Percentiles rank a stretch among this genome's conserved stretches.
phyloP scores from a whole-genome alignment of 2,797 vertebrate genomes.

The Mus spretus region DNA sequence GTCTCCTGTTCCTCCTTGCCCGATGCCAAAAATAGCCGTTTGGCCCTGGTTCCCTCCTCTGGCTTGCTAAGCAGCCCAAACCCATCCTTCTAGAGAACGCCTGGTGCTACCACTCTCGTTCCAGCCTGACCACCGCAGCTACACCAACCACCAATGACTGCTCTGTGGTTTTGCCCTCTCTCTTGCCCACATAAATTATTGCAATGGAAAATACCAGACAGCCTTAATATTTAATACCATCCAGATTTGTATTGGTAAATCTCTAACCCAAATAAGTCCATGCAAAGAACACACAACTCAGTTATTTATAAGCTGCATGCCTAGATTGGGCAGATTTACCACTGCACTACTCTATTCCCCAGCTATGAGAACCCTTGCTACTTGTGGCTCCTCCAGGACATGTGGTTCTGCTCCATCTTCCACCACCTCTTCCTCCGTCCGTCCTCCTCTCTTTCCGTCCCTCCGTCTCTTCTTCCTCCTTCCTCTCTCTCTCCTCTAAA shows the following conservation, averaged over 20 bases:
- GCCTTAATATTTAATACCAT: background rate
- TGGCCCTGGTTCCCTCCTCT: background rate
- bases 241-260: background rate
- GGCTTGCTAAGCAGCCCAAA: background rate
- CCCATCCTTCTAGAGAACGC: background rate
- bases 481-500: background rate
- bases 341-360: background rate
- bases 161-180: background rate
- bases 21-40: background rate
- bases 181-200: background rate
- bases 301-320: background rate
- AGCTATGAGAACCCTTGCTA: background rate
- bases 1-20: background rate
- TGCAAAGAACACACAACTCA: background rate
- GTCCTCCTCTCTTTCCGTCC: background rate
- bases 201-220: background rate
- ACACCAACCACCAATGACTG: background rate
- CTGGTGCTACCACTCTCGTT: background rate
- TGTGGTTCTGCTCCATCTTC: background rate
- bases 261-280: background rate
- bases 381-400: background rate
- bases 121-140: background rate
- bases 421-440: background rate
- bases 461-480: no score
- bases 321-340: background rate